phyloP scores from a whole-genome alignment of 2,113 vertebrate species.

The Protomyctophum bolini region DNA sequence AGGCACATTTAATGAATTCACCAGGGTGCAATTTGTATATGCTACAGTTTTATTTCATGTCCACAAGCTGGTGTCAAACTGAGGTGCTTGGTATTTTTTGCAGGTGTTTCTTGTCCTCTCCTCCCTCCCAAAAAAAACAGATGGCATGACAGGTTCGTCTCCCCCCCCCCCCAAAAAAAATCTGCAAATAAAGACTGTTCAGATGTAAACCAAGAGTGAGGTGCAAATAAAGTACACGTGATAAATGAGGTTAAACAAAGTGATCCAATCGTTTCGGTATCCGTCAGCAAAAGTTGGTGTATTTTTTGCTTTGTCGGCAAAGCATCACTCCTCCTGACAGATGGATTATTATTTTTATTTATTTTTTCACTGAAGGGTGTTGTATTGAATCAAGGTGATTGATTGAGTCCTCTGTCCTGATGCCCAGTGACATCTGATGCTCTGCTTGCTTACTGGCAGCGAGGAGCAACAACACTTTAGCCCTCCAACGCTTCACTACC shows the following conservation, averaged over 20 bases:
- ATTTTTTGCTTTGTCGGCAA: not conserved
- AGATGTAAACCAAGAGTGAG: no score
- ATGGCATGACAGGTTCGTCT: slow-evolving; percentile 49
- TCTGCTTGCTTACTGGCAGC: not conserved
- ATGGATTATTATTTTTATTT: no score
- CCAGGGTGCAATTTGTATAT: slow-evolving; percentile 31
- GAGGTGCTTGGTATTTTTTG: slow-evolving; percentile 37
- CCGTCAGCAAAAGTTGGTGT: not conserved
- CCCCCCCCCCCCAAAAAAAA: no score
- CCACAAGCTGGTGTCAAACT: slow-evolving; percentile 35
- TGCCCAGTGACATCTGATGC: not conserved
- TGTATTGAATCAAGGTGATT: not conserved
- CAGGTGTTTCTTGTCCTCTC: slow-evolving; percentile 50
- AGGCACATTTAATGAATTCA: slow-evolving; percentile 36
- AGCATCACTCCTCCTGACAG: no score
- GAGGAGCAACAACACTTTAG: not conserved
- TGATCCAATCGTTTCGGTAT: not conserved
- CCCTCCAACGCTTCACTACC: not conserved
- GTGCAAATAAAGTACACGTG: not conserved
- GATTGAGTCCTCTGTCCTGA: not conserved
- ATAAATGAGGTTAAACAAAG: not conserved
- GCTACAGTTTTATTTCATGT: slow-evolving; percentile 36
- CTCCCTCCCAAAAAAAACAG: slow-evolving; percentile 9
- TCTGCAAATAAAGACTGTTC: no score
- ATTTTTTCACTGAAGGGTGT: not conserved